These are phyloP conservation scores for Drosophila tripunctata DNA, from an alignment of 2,888 invertebrate species.

Conservation along the genomic window DNA sequence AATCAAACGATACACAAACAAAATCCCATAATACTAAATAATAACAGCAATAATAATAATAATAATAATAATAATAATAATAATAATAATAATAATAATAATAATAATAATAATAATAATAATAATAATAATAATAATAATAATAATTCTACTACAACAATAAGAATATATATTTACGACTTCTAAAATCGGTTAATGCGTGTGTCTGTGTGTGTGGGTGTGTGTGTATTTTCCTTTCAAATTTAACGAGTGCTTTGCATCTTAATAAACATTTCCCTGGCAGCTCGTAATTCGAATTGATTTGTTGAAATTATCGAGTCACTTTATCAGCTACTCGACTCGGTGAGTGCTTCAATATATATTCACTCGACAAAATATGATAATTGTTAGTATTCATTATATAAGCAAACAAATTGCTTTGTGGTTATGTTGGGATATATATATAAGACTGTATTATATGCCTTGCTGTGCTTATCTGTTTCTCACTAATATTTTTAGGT, in stretches of 20 bases:
- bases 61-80: no score
- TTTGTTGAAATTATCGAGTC: conserved; percentile 38
- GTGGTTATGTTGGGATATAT: not conserved
- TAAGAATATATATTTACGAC: conserved; percentile 52
- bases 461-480: no score
- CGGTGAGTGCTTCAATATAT: conserved; percentile 66
- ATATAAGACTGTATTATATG: no score
- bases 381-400: conserved; percentile 6
- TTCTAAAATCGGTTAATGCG: conserved; percentile 3
- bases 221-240: conserved; percentile 30
- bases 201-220: not conserved
- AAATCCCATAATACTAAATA: conserved; percentile 12
- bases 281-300: conserved; percentile 56
- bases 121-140: conserved; percentile 1
- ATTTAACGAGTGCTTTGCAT: conserved; percentile 54
- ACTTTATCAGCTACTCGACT: conserved; percentile 29
- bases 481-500: no score
- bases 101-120: conserved; percentile 15
- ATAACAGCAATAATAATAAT: conserved; percentile 12
- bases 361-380: conserved; percentile 10
- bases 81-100: conserved; percentile 3
- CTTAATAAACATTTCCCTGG: conserved; percentile 62
- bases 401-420: conserved; percentile 2
- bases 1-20: conserved; percentile 46
- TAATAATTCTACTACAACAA: not conserved